Conservation (phyloP, 2,797 vertebrate genomes). For the Carcharodon carcharias region DNA sequence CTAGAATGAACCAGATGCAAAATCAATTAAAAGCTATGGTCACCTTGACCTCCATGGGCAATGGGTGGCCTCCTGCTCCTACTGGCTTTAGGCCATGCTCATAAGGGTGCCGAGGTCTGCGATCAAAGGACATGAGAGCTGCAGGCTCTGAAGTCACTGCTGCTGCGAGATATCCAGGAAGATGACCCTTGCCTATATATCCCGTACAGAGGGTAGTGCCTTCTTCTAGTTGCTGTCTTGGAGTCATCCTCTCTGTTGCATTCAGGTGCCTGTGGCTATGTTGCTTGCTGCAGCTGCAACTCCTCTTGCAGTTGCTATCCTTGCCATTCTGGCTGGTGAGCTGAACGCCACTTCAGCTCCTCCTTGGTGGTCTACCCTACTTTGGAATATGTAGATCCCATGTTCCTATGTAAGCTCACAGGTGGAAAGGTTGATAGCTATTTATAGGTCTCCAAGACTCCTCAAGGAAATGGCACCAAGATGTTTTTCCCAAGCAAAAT, state of each 20-base stretch:
- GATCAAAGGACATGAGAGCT: background rate
- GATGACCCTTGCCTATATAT: background rate
- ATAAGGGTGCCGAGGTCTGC: background rate
- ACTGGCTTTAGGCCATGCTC: background rate
- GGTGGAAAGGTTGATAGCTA: background rate
- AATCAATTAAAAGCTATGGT: background rate
- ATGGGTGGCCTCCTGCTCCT: background rate
- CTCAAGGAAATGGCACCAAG: background rate
- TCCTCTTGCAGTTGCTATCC: background rate
- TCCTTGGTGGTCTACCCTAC: background rate
- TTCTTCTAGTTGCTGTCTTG: background rate
- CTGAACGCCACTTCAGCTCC: too few relatives aligned
- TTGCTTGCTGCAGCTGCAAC: background rate
- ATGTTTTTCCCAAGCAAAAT: background rate
- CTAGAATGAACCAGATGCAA: background rate
- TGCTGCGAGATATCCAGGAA: background rate
- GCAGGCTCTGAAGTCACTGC: background rate
- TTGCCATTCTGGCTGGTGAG: background rate
- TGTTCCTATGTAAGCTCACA: background rate
- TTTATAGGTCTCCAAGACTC: background rate
- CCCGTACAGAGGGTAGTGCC: background rate
- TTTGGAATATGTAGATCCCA: background rate
- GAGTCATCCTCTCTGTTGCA: background rate
- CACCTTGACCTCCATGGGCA: background rate
- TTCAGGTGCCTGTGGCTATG: background rate